Conservation (phyloP, 2,888 invertebrate species). For the Rutpela maculata region DNA sequence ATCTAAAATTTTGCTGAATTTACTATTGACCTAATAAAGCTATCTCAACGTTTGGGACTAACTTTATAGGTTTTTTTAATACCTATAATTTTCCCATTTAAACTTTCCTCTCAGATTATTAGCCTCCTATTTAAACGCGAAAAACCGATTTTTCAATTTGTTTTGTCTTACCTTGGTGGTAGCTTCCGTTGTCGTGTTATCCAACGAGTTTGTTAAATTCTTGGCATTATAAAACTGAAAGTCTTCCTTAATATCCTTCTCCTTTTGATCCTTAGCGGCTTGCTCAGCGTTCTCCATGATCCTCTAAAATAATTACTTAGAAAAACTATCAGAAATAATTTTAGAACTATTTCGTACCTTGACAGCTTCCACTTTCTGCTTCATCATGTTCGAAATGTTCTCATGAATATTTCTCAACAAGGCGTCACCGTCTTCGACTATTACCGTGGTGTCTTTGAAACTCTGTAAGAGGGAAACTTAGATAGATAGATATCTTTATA, state of each 20-base stretch:
- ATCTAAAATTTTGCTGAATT: no score
- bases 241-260: slow-evolving; percentile 76
- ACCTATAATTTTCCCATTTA: no score
- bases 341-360: slow-evolving; percentile 75
- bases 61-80: no score
- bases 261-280: slow-evolving; percentile 81
- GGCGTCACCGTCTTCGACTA: slow-evolving; percentile 84
- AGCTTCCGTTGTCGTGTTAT: slow-evolving; percentile 68
- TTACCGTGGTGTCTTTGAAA: slow-evolving; percentile 85
- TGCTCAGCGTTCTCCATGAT: slow-evolving; percentile 93
- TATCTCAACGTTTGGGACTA: no score
- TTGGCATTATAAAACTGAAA: slow-evolving; percentile 84
- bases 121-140: no score
- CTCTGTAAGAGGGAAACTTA: slow-evolving; percentile 77
- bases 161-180: slow-evolving; percentile 52
- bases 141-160: no score
- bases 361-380: slow-evolving; percentile 90
- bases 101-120: no score
- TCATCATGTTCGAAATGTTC: slow-evolving; percentile 92
- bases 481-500: no score
- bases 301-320: slow-evolving; percentile 75
- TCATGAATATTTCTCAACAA: slow-evolving; percentile 89
- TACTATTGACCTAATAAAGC: no score
- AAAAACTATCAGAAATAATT: not conserved
- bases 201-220: slow-evolving; percentile 77